These are phyloP conservation scores for Cololabis saira DNA, from an alignment of 2,113 vertebrate species.

Conservation along the genomic window DNA sequence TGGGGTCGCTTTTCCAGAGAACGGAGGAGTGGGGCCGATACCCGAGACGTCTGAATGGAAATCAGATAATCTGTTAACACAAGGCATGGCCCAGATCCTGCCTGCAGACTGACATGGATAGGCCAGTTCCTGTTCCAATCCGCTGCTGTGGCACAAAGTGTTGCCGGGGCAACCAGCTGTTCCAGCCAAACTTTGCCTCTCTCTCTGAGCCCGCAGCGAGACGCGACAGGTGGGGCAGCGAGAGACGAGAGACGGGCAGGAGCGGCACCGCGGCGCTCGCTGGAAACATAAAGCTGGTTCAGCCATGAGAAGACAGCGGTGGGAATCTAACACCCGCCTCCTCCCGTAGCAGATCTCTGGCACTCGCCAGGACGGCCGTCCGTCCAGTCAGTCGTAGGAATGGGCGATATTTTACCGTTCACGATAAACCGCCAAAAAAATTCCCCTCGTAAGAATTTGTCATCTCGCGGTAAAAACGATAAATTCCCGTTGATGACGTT, in stretches of 20 bases:
- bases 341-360: slow-evolving; percentile 14
- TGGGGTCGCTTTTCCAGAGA: slow-evolving; percentile 71
- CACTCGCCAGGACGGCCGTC: not conserved
- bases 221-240: slow-evolving; percentile 71
- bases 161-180: slow-evolving; percentile 69
- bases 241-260: slow-evolving; percentile 53
- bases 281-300: slow-evolving; percentile 42
- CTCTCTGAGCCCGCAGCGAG: slow-evolving; percentile 22
- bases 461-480: too few species aligned
- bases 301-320: slow-evolving; percentile 2
- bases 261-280: slow-evolving; percentile 36
- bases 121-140: slow-evolving; percentile 76
- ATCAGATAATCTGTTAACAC: slow-evolving; percentile 79
- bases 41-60: slow-evolving; percentile 78
- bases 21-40: slow-evolving; percentile 71
- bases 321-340: slow-evolving; percentile 34
- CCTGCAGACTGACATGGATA: slow-evolving; percentile 74
- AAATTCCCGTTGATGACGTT: too few species aligned
- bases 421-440: too few species aligned
- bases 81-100: slow-evolving; percentile 78
- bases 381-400: not conserved
- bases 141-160: slow-evolving; percentile 68
- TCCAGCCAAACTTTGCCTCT: slow-evolving; percentile 68
- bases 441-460: too few species aligned
- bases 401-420: too few species aligned